Base-by-base conservation (phyloP, 53 echinoderm and acorn worm species). In the Mesocentrotus franciscanus region DNA sequence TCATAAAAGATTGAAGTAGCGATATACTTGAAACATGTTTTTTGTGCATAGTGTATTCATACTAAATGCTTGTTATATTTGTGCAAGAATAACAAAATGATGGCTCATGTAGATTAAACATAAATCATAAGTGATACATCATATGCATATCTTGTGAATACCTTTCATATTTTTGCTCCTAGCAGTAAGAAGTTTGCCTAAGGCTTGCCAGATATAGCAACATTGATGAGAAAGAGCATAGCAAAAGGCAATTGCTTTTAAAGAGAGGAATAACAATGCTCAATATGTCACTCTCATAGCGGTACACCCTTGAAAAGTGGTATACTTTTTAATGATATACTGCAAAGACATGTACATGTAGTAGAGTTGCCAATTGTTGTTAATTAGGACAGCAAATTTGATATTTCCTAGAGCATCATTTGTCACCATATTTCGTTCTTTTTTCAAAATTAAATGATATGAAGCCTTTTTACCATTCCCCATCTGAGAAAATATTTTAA, bases 61-160 rank as follows among this genome's bases (percentile, higher is more conserved):
- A 87, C 14, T 58, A 1, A 87, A 57, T 59, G 58, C 15, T 58
- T 87, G 9, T 6, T 39, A 81, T 17, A 20, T 10, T 18, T 33
- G 34, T 85, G 85, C 17, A 9, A 27, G 87, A 57, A 57, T 87
- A 59, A 11, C 29, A 3, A 56, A 55, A 49, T 55, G n/a, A 57
- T 58, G 13, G 12, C 9, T 12, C 56, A 42, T 55, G 33, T 42
- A 81, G 81, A 39, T 74, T 2, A 29, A 74, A 12, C 11, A 14
- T 74, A 2, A 12, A 74, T 84, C 87, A 58, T 4, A 29, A 87
- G 87, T 55, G 27, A 87, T 29, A 57, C 39, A 32, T 78, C 85
- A 87, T 87, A 33, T 58, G 58, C 58, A 87, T 87, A 87, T 87
- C 55, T 87, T 87, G n/a, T 87, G 57, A 87, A 87, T 87, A 56